These are phyloP conservation scores for Oreonectes daqikongensis DNA, from an alignment of 2,797 vertebrate genomes.

Conservation along the genomic window DNA sequence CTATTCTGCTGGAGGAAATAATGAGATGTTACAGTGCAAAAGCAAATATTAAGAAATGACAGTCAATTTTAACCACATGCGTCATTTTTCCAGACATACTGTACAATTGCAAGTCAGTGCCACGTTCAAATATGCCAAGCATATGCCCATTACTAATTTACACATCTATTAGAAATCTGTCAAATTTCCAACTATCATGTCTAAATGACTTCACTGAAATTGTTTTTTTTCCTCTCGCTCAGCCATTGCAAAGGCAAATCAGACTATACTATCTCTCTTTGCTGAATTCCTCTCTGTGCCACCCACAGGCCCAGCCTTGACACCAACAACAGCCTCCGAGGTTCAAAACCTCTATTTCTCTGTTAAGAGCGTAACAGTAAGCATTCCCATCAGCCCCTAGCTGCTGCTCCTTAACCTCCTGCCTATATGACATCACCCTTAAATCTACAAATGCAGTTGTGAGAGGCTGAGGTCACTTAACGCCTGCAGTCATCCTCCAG, in stretches of 20 bases:
- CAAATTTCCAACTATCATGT: conserved; percentile 26
- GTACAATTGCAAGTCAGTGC: conserved; percentile 47
- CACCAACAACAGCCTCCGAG: conserved; percentile 4
- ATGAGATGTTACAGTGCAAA: conserved; percentile 45
- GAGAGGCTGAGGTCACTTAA: not conserved
- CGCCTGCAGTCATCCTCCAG: not conserved
- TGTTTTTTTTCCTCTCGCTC: no score
- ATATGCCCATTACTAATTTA: conserved; percentile 56
- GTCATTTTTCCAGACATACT: conserved; percentile 47
- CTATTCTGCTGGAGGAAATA: conserved; percentile 28
- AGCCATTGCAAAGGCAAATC: no score
- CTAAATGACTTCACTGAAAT: conserved; percentile 33
- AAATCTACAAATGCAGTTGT: not conserved
- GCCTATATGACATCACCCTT: conserved; percentile 33
- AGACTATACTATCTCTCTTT: conserved; percentile 2
- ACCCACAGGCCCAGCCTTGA: conserved; percentile 9
- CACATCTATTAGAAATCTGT: conserved; percentile 52
- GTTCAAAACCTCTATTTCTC: conserved; percentile 33
- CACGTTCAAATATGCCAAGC: conserved; percentile 47
- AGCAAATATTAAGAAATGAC: conserved; percentile 44
- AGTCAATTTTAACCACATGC: conserved; percentile 40
- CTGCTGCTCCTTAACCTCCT: conserved; percentile 6
- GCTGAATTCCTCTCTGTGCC: conserved; percentile 4
- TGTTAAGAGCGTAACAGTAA: conserved; percentile 23
- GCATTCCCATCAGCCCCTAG: conserved; percentile 14